Evolutionary conservation across 2,888 invertebrate species (phyloP), one percentile per base, ranked within the genome.

Genomic region (Eupithecia vulgata): DNA sequence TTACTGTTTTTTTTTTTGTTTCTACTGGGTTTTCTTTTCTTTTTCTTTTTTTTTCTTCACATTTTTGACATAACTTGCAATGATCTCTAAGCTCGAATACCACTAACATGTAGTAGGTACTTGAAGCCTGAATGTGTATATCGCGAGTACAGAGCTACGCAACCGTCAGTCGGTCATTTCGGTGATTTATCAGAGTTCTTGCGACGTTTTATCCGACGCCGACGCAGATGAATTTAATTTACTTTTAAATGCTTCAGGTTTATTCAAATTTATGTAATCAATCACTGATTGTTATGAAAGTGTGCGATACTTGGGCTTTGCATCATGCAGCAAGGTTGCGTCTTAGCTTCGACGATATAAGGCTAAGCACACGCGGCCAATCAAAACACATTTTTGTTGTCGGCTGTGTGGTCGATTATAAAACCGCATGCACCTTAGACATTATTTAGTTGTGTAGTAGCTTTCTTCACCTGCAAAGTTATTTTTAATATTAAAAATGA

Each of bases 271-370:
- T 90, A 90, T 90, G 88, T 91, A 93, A 94, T 94, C 93, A 94
- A 94, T 94, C 94, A 94, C 87, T 79, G 85, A 90, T 94, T 90
- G 92, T 94, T 94, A 93, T 93, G 94, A 94, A 94, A 94, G 92
- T 90, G 90, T 91, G 88, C 88, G 88, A 91, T 92, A 91, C 90
- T 92, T 92, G 88, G 86, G 88, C 90, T 93, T 94, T 92, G 90
- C 94, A 90, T 91, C 94, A 93, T 87, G 87, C 87, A 87, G 86
- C 84, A 85, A 88, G 88, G 89, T 88, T 90, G 83, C 81, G 75
- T 78, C 78, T 80, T 84, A 84, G 82, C 82, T 78, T 65, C 25
- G n/a, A 35, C 5, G 5, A 61, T 30, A 15, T 65, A 40, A 40
- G 21, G 65, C 40, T 21, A 21, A 21, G 37, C 21, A n/a, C 65